These are phyloP conservation scores for Trissoscelio sp. DNA, from an alignment of 2,888 invertebrate genomes.

Conservation along the genomic window DNA sequence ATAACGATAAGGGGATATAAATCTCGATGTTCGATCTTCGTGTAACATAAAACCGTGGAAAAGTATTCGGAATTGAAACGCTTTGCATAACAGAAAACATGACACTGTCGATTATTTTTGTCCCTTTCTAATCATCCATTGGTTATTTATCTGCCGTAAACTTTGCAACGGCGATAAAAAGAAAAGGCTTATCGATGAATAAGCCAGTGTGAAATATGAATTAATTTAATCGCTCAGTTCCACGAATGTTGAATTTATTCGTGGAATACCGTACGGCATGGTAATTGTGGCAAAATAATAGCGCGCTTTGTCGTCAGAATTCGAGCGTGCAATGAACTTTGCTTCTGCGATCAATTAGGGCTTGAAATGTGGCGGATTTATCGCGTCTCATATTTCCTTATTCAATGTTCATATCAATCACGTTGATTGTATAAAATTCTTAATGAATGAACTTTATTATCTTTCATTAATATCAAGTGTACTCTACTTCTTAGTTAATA, in stretches of 20 bases:
- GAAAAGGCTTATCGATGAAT: constrained; percentile 6
- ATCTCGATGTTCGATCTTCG: constrained; percentile 16
- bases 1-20: constrained; percentile 31
- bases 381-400: constrained; percentile 42
- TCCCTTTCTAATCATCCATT: constrained; percentile 16
- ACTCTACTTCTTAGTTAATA: no score
- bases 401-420: constrained; percentile 27
- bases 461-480: no score
- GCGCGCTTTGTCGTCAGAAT: constrained; percentile 5
- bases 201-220: constrained; percentile 31
- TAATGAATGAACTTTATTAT: no score
- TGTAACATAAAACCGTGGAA: constrained; percentile 35
- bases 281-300: constrained; percentile 30
- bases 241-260: constrained; percentile 39
- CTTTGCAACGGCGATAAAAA: constrained; percentile 6
- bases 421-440: no score
- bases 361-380: constrained; percentile 39
- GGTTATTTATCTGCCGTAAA: constrained; percentile 30
- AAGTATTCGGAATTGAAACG: constrained; percentile 15
- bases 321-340: constrained; percentile 45
- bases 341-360: constrained; percentile 39
- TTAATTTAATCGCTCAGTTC: constrained; percentile 34
- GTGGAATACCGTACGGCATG: constrained; percentile 20
- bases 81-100: constrained; percentile 43
- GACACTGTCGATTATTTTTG: constrained; percentile 17